phyloP scores from a whole-genome alignment of 2,888 invertebrate species.

The Eristalinus sepulchralis region DNA sequence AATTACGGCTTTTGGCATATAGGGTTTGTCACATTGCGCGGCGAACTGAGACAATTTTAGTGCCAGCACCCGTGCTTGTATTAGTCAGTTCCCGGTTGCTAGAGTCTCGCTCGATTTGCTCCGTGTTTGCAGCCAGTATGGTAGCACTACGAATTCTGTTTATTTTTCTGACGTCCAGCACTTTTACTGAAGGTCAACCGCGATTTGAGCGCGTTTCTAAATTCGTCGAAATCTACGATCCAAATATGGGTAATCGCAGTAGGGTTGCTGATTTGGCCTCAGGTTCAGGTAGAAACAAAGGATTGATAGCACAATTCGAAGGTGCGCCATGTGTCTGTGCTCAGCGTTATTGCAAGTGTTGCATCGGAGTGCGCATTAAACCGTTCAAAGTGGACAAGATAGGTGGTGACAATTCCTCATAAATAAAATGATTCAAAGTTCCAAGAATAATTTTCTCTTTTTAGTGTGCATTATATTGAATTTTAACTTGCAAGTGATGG shows the following conservation, averaged over 20 bases:
- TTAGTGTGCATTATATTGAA: background rate
- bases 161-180: background rate
- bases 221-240: background rate
- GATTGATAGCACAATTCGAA: background rate
- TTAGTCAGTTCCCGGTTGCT: background rate
- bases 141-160: background rate
- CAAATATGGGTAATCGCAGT: background rate
- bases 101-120: background rate
- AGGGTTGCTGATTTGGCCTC: background rate
- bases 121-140: background rate
- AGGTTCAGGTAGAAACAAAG: background rate
- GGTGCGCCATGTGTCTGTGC: background rate
- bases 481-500: background rate
- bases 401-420: background rate
- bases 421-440: background rate
- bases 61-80: too few relatives aligned
- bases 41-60: background rate
- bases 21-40: background rate
- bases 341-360: background rate
- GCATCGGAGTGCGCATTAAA: background rate
- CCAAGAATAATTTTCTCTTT: background rate
- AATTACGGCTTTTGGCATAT: background rate
- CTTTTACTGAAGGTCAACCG: background rate
- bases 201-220: background rate
- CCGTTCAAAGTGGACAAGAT: background rate